A percentile compares a stretch with the other conserved stretches of the same genome.
Conservation (phyloP, 2,113 vertebrate genomes). For the Notothenia coriiceps region DNA sequence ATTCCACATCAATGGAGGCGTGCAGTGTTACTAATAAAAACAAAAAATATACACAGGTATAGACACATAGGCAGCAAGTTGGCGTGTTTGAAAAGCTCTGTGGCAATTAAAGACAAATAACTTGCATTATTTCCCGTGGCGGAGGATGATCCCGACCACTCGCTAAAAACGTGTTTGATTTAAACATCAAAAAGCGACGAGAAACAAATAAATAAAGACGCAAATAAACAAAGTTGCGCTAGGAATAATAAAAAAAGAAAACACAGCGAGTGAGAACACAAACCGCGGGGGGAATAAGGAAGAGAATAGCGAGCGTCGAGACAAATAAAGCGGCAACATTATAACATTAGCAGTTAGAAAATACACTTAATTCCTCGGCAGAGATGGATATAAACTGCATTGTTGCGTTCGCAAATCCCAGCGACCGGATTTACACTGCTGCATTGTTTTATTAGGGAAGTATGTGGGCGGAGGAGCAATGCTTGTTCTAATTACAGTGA, state of each 20-base stretch:
- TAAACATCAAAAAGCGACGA: slow-evolving; percentile 73
- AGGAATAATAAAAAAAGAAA: slow-evolving; percentile 13
- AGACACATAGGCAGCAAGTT: slow-evolving; percentile 65
- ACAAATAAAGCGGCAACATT: slow-evolving; percentile 81
- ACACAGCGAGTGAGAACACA: slow-evolving; percentile 32
- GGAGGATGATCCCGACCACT: slow-evolving; percentile 78
- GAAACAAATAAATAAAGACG: slow-evolving; percentile 74
- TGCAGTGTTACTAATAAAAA: slow-evolving; percentile 83
- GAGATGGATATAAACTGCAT: slow-evolving; percentile 85
- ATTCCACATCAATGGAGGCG: slow-evolving; percentile 84
- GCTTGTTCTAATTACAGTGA: slow-evolving; percentile 86
- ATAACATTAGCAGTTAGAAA: slow-evolving; percentile 85
- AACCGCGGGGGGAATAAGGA: slow-evolving; percentile 69
- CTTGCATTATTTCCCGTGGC: slow-evolving; percentile 69
- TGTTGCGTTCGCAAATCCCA: slow-evolving; percentile 84
- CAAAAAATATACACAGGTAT: slow-evolving; percentile 78
- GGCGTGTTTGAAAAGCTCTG: slow-evolving; percentile 78
- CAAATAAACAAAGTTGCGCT: slow-evolving; percentile 76
- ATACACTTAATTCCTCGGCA: slow-evolving; percentile 85
- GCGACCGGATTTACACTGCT: slow-evolving; percentile 81
- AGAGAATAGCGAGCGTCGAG: slow-evolving; percentile 71
- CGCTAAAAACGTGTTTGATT: slow-evolving; percentile 83
- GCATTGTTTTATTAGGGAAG: slow-evolving; percentile 86
- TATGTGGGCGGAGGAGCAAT: slow-evolving; percentile 78
- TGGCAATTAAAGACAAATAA: slow-evolving; percentile 87